Evolutionary conservation across 2,888 invertebrate genomes (phyloP).

Genomic region (Torymus tubicola): DNA sequence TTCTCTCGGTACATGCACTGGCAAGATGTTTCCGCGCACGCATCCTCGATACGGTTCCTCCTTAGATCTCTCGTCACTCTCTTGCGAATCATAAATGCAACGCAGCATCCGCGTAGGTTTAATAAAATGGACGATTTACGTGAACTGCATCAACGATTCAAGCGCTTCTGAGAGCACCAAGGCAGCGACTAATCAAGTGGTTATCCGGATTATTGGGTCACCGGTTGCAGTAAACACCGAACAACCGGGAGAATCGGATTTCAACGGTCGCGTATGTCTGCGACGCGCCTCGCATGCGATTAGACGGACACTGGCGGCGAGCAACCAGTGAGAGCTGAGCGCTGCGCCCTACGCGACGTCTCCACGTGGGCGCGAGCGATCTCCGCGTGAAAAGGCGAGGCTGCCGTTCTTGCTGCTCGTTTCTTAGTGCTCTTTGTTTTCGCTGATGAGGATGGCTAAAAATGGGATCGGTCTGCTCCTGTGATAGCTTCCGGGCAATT

Average conservation of each 20-base stretch:
- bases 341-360: not conserved
- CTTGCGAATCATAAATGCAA: too few relatives aligned
- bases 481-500: not conserved
- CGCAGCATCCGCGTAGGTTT: too few relatives aligned
- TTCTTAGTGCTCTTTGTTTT: not conserved
- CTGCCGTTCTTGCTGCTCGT: not conserved
- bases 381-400: slow-evolving; percentile 46
- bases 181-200: slow-evolving; percentile 56
- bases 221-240: slow-evolving; percentile 54
- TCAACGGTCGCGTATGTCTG: slow-evolving; percentile 41
- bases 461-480: not conserved
- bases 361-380: slow-evolving; percentile 44
- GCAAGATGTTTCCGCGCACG: not conserved
- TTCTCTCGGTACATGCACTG: not conserved
- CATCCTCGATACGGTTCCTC: not conserved
- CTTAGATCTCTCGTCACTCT: too few relatives aligned
- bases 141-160: too few relatives aligned
- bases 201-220: slow-evolving; percentile 73
- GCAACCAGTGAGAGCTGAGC: slow-evolving; percentile 35
- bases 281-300: slow-evolving; percentile 55
- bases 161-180: too few relatives aligned
- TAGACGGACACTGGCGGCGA: slow-evolving; percentile 32
- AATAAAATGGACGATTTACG: too few relatives aligned
- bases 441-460: not conserved
- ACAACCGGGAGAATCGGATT: slow-evolving; percentile 1